These are phyloP conservation scores for Crocuta crocuta DNA, from an alignment of 2,113 vertebrate species.

Conservation along the genomic window DNA sequence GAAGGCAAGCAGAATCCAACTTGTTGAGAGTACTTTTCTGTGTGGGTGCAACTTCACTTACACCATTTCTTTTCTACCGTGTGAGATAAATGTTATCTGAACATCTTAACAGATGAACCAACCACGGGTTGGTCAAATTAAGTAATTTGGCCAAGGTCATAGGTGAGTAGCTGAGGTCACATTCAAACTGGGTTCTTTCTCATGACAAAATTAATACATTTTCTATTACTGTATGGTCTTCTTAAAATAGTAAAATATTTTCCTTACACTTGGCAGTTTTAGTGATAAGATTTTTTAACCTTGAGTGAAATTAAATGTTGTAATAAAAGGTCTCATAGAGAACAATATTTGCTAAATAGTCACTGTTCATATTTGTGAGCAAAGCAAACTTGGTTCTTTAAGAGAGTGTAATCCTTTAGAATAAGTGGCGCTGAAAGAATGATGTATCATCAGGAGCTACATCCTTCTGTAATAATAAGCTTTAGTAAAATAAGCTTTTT, in stretches of 20 bases:
- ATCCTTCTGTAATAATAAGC: not conserved
- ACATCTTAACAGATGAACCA: not conserved
- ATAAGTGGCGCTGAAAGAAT: not conserved
- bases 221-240: not conserved
- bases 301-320: not conserved
- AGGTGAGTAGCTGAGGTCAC: not conserved
- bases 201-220: not conserved
- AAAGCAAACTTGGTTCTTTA: not conserved
- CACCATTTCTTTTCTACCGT: not conserved
- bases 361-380: not conserved
- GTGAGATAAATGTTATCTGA: not conserved
- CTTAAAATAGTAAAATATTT: not conserved
- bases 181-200: not conserved
- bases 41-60: not conserved
- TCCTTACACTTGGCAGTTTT: not conserved
- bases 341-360: not conserved
- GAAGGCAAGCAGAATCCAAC: not conserved
- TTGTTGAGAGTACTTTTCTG: slow-evolving; percentile 45
- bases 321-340: not conserved
- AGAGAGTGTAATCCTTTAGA: not conserved
- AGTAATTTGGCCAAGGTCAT: not conserved
- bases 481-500: not conserved
- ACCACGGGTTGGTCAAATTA: not conserved
- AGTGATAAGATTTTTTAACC: not conserved
- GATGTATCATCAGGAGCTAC: not conserved